A percentile compares a stretch with the other conserved stretches of the same genome.
phyloP scores from a whole-genome alignment of 2,888 invertebrate genomes.

The Andrena minutula region DNA sequence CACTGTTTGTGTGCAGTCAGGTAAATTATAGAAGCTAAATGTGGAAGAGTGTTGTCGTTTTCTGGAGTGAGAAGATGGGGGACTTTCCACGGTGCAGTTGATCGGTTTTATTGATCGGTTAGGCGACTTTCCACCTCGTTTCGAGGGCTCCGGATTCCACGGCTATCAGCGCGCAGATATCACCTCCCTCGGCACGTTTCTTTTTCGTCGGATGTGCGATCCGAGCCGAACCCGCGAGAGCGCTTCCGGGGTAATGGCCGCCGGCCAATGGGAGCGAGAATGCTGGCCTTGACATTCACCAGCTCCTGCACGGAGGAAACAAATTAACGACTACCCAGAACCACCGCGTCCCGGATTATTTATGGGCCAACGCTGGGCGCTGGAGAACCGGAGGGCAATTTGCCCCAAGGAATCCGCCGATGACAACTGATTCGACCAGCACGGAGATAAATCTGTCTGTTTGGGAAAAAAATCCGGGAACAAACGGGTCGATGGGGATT shows the following conservation, averaged over 20 bases:
- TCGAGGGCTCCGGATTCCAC: background rate
- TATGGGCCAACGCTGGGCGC: slow-evolving; percentile 31
- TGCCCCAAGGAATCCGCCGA: slow-evolving; percentile 33
- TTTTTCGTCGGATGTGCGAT: slow-evolving; percentile 52
- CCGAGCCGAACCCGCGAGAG: slow-evolving; percentile 55
- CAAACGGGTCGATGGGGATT: too few species aligned
- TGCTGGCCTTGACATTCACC: slow-evolving; percentile 78
- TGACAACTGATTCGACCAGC: slow-evolving; percentile 20
- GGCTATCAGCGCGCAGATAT: slow-evolving; percentile 30
- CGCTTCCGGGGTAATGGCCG: slow-evolving; percentile 75
- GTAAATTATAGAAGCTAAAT: too few species aligned
- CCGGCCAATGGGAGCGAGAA: slow-evolving; percentile 70
- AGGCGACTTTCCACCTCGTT: slow-evolving; percentile 10
- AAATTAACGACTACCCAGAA: slow-evolving; percentile 65
- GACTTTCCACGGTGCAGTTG: too few species aligned
- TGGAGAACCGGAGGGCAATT: slow-evolving; percentile 27
- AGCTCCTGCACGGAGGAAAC: slow-evolving; percentile 62
- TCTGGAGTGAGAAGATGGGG: too few species aligned
- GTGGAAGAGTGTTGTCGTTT: too few species aligned
- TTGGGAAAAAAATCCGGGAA: background rate
- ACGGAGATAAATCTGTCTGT: slow-evolving; percentile 1
- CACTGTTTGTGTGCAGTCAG: too few species aligned
- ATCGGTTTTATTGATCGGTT: background rate
- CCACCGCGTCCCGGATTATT: slow-evolving; percentile 46
- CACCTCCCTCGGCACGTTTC: slow-evolving; percentile 19